phyloP scores from a whole-genome alignment of 2,888 invertebrate species.

The Calliopum simillimum region DNA sequence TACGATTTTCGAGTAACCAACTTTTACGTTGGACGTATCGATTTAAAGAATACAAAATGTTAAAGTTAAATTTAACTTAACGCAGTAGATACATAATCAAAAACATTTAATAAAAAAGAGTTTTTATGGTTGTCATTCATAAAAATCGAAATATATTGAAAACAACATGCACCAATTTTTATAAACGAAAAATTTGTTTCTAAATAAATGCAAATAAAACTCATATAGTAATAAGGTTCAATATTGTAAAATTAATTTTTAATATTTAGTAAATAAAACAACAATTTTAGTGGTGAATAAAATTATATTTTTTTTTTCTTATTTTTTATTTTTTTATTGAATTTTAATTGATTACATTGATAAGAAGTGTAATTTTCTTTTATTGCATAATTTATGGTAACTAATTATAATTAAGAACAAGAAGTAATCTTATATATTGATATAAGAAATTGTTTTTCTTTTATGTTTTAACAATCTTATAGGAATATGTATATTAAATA shows the following conservation, averaged over 20 bases:
- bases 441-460: slow-evolving; percentile 1
- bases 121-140: no score
- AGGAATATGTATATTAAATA: neutral
- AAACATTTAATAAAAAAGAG: no score
- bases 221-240: neutral
- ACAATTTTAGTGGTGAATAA: slow-evolving; percentile 14
- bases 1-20: no score
- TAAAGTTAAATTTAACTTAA: no score
- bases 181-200: no score
- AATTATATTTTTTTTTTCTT: slow-evolving; percentile 13
- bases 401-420: neutral
- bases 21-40: no score
- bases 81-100: no score
- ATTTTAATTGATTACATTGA: slow-evolving; percentile 15
- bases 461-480: neutral
- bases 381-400: no score
- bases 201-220: neutral
- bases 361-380: neutral
- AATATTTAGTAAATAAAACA: slow-evolving; percentile 20
- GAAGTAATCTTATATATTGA: slow-evolving; percentile 11
- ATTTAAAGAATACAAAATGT: no score
- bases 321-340: slow-evolving; percentile 19
- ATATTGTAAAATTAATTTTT: no score
- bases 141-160: neutral
- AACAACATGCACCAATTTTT: slow-evolving; percentile 20